phyloP scores from a whole-genome alignment of 2,797 vertebrate genomes.

The Botia kubotai region DNA sequence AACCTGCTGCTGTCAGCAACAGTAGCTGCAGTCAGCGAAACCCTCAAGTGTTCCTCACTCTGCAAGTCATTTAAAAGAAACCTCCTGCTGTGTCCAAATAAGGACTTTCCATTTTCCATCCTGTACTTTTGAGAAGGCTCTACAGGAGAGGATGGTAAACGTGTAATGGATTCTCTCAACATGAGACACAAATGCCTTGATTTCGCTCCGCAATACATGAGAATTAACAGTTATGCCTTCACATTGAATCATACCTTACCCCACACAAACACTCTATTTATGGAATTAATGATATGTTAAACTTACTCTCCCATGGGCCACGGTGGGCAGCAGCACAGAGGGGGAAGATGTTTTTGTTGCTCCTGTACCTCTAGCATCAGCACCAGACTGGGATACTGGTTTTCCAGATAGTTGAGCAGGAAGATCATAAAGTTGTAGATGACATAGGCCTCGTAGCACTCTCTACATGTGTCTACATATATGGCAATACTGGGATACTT shows the following conservation, averaged over 20 bases:
- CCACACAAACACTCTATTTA: not conserved
- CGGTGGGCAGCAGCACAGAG: slow-evolving; percentile 93
- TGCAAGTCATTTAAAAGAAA: slow-evolving; percentile 8
- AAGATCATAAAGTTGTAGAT: slow-evolving; percentile 99
- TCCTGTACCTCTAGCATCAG: slow-evolving; percentile 96
- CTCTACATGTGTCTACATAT: slow-evolving; percentile 97
- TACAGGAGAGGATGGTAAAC: slow-evolving; percentile 9
- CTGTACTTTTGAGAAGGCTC: not conserved
- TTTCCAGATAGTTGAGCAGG: slow-evolving; percentile 93
- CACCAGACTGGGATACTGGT: slow-evolving; percentile 93
- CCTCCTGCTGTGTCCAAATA: slow-evolving; percentile 1
- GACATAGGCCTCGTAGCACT: slow-evolving; percentile 98
- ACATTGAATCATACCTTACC: not conserved
- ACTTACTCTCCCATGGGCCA: slow-evolving; percentile 99
- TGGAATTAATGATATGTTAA: slow-evolving; percentile 17
- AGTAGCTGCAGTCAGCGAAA: slow-evolving; percentile 17
- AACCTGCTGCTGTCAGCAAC: slow-evolving; percentile 17
- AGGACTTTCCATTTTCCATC: not conserved
- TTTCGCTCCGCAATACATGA: not conserved
- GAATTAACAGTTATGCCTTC: too few relatives aligned
- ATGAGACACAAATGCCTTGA: not conserved
- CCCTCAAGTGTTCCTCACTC: not conserved
- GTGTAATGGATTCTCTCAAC: not conserved
- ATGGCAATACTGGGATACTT: slow-evolving; percentile 95
- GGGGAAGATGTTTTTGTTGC: slow-evolving; percentile 94